Evolutionary conservation across 2,113 vertebrate species (phyloP), one percentile per base, ranked within the genome.

Genomic region (Oplegnathus fasciatus): DNA sequence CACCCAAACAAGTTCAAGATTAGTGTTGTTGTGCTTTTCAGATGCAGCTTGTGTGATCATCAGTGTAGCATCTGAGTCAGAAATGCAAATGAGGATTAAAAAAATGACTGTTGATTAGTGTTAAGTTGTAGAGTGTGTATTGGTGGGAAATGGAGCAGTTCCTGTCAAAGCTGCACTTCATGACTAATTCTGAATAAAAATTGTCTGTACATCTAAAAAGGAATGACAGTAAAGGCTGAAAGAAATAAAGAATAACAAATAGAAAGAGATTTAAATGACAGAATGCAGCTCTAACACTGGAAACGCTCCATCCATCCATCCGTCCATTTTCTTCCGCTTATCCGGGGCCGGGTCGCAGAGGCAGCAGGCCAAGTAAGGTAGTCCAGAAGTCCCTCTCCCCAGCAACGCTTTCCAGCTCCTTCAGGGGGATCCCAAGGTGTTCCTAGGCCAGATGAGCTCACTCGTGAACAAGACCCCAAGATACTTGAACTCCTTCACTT

Each of bases 1-100:
- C 62, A 55, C 18, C 6, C 28, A 69, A 67, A 32, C 76, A 58
- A 37, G 5, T 28, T 69, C 26, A 61, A 15, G 7, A 54, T 68
- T 60, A 10, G 14, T 75, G 70, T 62, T 71, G 70, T 62, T 58
- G 18, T 65, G 40, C 5, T 78, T 68, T 68, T 78, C 42, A 58
- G 32, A 78, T 66, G 34, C 10, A 73, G 42, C 54, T 37, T 54
- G 15, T 37, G n/a, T 61, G 44, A 46, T 52, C n/a, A 14, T 61
- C 40, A 44, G 61, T 71, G n/a, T 8, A 26, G 37, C 32, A 22
- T 44, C 60, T 86, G 70, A 65, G 32, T 28, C 65, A 65, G 48
- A 64, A 57, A 79, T 60, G 65, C 40, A 81, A 34, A 65, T 13
- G 5, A 18, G n/a, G 11, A 67, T 57, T 28, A 4, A 7, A 28